These are phyloP conservation scores for Eulemur albifrons DNA, from an alignment of 2,797 vertebrate species.

Conservation along the genomic window DNA sequence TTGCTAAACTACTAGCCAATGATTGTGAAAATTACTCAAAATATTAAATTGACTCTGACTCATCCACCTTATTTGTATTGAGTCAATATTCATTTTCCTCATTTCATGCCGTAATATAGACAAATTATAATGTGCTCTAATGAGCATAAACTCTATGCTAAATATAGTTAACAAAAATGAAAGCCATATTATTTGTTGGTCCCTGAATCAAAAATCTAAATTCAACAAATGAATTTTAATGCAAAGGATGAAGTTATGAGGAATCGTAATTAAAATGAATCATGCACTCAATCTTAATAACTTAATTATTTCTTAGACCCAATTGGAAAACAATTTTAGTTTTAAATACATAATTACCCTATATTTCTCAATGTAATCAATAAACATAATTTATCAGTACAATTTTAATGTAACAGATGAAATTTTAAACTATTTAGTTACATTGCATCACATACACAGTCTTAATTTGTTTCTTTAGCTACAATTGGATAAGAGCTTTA, in stretches of 20 bases:
- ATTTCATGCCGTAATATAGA: neutral
- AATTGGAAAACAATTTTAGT: constrained; percentile 1
- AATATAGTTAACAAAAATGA: neutral
- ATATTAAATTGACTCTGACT: neutral
- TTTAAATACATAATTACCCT: constrained; percentile 12
- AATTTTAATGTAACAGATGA: neutral
- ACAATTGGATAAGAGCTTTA: neutral
- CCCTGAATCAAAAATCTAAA: neutral
- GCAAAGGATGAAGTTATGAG: neutral
- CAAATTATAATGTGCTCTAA: neutral
- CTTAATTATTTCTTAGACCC: neutral
- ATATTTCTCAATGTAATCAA: constrained; percentile 9
- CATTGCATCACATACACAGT: neutral
- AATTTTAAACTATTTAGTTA: constrained; percentile 18
- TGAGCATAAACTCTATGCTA: neutral
- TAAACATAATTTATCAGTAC: neutral
- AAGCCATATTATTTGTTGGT: neutral
- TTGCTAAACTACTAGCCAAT: neutral
- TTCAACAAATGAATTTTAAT: constrained; percentile 18
- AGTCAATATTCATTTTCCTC: neutral
- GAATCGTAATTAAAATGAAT: neutral
- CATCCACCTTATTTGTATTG: neutral
- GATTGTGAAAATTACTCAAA: neutral
- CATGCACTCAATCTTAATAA: neutral
- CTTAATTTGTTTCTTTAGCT: neutral